Conservation (phyloP, 2,113 vertebrate genomes). For the Ceratotherium simum region DNA sequence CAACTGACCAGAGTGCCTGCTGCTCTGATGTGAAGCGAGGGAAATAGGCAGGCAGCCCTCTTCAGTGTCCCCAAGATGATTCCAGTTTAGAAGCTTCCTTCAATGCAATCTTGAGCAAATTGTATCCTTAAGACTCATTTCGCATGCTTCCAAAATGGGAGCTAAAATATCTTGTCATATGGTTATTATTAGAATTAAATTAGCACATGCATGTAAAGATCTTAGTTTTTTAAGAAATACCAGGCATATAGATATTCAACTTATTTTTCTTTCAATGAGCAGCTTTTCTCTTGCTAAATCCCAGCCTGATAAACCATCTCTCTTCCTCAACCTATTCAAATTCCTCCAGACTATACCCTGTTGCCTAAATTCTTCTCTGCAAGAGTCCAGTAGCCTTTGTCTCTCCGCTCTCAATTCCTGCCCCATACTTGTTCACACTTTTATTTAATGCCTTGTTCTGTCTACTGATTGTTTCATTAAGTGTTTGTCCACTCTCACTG, state of each 20-base stretch:
- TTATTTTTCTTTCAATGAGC: not conserved
- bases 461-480: not conserved
- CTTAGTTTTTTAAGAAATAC: not conserved
- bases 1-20: no score
- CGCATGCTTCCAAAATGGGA: not conserved
- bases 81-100: not conserved
- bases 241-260: not conserved
- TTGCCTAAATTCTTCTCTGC: not conserved
- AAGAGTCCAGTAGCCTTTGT: not conserved
- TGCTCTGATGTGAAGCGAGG: not conserved
- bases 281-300: not conserved
- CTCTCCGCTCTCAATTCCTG: not conserved
- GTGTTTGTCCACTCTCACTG: no score
- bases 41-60: not conserved
- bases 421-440: not conserved
- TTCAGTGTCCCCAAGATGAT: not conserved
- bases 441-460: not conserved
- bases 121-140: not conserved
- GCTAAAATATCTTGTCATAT: not conserved
- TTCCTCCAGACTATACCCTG: not conserved
- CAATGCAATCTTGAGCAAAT: not conserved
- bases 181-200: not conserved
- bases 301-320: not conserved
- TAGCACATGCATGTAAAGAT: not conserved
- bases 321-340: not conserved